Evolutionary conservation across 2,113 vertebrate species (phyloP), one percentile per base, ranked within the genome.

Genomic region (Hippocampus abdominalis): DNA sequence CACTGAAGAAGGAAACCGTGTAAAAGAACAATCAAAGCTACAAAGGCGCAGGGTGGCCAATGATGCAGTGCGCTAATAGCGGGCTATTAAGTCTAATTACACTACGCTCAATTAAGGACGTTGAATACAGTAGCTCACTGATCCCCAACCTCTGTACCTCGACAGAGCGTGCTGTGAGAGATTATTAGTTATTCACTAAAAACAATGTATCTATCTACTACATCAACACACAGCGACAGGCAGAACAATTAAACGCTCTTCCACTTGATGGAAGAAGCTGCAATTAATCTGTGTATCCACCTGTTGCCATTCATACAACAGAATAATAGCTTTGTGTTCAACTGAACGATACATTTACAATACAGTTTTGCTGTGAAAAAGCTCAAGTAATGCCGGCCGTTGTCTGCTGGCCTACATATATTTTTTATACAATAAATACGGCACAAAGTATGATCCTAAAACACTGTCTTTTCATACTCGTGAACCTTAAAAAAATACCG

Each of bases 31-130:
- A 0, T 72, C 60, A 49, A 64, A 21, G 40, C 11, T 25, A 64
- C 69, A 70, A 27, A 56, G 25, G 36, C 13, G 40, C 53, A 51
- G 71, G 32, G 70, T 70, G 70, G 61, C 61, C 68, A 78, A 70
- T 70, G 68, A 75, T 78, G 77, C 15, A 81, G 82, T 61, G 60
- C 68, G 1, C 53, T 85, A 72, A 86, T 85, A 80, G 29, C 60
- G 65, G 61, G 13, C 48, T 44, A 66, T 77, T 74, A 54, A 36
- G 56, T 10, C 64, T 64, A 83, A 79, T 74, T 80, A 29, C 25
- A 15, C 18, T 62, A 74, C 46, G 11, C 25, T 74, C 20, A 46
- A 75, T 72, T 71, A 63, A 36, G 51, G 46, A 67, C 65, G 42
- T 56, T 9, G 5, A 12, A 48, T 69, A 81, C 54, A 86, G 71